Conservation (phyloP, 2,888 invertebrate genomes). For the Zeuzera pyrina region DNA sequence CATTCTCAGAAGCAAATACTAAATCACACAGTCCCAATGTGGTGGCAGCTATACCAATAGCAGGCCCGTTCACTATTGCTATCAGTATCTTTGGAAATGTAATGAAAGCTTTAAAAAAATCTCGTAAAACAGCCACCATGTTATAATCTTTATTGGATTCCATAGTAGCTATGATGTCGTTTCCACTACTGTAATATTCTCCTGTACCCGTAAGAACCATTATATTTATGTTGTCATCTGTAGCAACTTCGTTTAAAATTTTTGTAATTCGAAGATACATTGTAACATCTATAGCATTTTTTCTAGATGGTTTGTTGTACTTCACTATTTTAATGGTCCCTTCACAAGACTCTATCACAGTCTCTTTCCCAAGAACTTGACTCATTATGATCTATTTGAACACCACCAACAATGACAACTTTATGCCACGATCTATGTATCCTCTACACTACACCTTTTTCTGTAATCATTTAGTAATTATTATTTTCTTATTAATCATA, state of each 20-base stretch:
- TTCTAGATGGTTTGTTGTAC: constrained; percentile 84
- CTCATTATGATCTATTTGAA: too few species aligned
- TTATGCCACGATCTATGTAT: too few species aligned
- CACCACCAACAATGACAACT: too few species aligned
- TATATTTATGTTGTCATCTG: constrained; percentile 76
- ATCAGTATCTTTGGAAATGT: constrained; percentile 91
- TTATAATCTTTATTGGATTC: constrained; percentile 23
- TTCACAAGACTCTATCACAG: constrained; percentile 33
- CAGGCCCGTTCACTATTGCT: constrained; percentile 94
- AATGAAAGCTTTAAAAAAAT: constrained; percentile 83
- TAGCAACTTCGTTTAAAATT: constrained; percentile 78
- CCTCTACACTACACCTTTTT: too few species aligned
- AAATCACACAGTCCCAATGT: constrained; percentile 89
- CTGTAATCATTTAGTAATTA: too few species aligned
- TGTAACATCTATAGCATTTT: constrained; percentile 81
- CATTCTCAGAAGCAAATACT: constrained; percentile 89
- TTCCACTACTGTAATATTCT: constrained; percentile 89
- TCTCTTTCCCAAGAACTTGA: too few species aligned
- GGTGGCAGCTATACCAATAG: constrained; percentile 92
- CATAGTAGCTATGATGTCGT: constrained; percentile 71
- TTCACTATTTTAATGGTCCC: constrained; percentile 65
- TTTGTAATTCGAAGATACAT: constrained; percentile 79
- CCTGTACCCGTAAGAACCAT: constrained; percentile 87
- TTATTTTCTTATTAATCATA: too few species aligned
- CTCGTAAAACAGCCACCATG: constrained; percentile 43